Percentiles rank a stretch among this genome's conserved stretches.
phyloP scores from a whole-genome alignment of 1,140 invertebrate genomes.

The Penaeus japonicus region DNA sequence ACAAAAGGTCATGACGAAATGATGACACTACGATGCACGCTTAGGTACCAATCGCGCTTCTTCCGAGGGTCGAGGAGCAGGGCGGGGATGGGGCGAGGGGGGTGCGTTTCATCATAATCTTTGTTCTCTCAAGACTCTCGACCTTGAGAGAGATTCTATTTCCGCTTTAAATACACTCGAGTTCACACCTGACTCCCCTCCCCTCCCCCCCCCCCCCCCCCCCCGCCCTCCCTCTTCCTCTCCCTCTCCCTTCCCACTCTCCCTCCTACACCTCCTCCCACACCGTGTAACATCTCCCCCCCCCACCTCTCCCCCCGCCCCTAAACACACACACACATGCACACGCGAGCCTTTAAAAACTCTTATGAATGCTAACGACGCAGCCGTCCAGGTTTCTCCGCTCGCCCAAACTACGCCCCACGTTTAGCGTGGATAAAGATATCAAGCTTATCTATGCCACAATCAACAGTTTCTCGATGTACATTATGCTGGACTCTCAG shows the following conservation, averaged over 20 bases:
- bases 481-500: slow-evolving; percentile 45
- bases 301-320: neutral
- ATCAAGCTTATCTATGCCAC: slow-evolving; percentile 45
- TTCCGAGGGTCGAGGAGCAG: too few relatives aligned
- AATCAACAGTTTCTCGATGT: slow-evolving; percentile 49
- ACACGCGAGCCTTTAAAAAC: neutral
- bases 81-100: too few relatives aligned
- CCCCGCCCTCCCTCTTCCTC: too few relatives aligned
- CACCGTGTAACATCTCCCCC: neutral
- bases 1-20: too few relatives aligned
- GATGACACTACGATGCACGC: too few relatives aligned
- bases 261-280: neutral
- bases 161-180: too few relatives aligned
- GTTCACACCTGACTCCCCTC: neutral
- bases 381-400: neutral
- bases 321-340: neutral
- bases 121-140: too few relatives aligned
- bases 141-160: too few relatives aligned
- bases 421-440: slow-evolving; percentile 51
- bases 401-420: slow-evolving; percentile 27
- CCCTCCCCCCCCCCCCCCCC: neutral
- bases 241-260: neutral
- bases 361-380: slow-evolving; percentile 35
- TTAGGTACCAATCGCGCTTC: neutral
- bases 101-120: too few relatives aligned